Evolutionary conservation across 2,113 vertebrate species (phyloP).

Genomic region (Myxocyprinus asiaticus): DNA sequence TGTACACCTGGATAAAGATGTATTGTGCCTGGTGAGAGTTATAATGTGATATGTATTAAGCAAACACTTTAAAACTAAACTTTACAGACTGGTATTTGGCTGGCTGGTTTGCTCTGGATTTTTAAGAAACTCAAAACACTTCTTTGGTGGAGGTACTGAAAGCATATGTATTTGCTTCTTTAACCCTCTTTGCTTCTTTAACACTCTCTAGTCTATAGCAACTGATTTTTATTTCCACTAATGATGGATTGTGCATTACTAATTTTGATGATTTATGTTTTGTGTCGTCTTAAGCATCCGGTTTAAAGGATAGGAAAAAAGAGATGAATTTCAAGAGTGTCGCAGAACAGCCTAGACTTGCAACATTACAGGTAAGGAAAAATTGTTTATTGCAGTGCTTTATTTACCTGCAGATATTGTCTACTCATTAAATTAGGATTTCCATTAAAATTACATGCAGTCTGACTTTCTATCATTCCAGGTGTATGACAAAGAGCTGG

Average conservation of each 20-base stretch:
- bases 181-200: too few relatives aligned
- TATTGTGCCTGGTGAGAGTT: too few relatives aligned
- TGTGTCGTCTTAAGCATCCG: constrained; percentile 42
- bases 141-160: too few relatives aligned
- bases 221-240: neutral
- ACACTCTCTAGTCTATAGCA: too few relatives aligned
- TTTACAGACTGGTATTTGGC: too few relatives aligned
- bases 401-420: neutral
- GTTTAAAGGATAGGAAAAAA: constrained; percentile 72
- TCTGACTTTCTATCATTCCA: constrained; percentile 60
- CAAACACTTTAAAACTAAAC: too few relatives aligned
- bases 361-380: constrained; percentile 81
- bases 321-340: constrained; percentile 65
- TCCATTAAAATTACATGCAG: neutral
- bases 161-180: too few relatives aligned
- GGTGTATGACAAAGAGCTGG: constrained; percentile 92
- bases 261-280: too few relatives aligned
- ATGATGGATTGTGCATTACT: neutral
- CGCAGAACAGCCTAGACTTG: constrained; percentile 69
- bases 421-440: constrained; percentile 10
- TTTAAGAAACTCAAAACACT: too few relatives aligned
- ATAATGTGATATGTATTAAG: too few relatives aligned
- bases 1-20: too few relatives aligned
- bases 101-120: too few relatives aligned
- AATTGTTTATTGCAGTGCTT: neutral